These are phyloP conservation scores for Pissodes strobi DNA, from an alignment of 1,140 invertebrate genomes.

Conservation along the genomic window DNA sequence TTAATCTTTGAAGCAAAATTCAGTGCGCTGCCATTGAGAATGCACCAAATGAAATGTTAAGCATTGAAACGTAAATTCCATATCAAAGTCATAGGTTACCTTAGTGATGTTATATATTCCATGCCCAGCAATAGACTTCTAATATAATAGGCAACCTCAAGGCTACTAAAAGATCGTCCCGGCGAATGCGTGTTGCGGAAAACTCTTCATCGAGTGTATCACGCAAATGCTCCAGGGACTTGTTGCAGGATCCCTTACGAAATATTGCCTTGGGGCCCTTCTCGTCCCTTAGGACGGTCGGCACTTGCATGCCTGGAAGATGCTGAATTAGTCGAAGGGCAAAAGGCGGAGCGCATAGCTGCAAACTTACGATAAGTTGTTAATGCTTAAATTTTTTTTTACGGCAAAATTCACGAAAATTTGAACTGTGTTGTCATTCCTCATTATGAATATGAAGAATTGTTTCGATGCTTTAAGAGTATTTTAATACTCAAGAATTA, in stretches of 20 bases:
- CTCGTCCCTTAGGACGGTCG: not conserved
- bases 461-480: no score
- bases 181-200: slow-evolving; percentile 7
- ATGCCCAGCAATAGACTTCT: not conserved
- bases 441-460: no score
- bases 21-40: not conserved
- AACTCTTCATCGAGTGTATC: slow-evolving; percentile 7
- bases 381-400: no score
- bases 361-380: no score
- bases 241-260: slow-evolving; percentile 17
- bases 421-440: no score
- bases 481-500: no score
- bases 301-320: slow-evolving; percentile 12
- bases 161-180: not conserved
- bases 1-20: no score
- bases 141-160: not conserved
- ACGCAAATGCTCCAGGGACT: slow-evolving; percentile 9
- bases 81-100: not conserved
- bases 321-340: slow-evolving; percentile 9
- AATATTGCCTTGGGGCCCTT: slow-evolving; percentile 7
- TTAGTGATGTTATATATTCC: not conserved
- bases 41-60: not conserved
- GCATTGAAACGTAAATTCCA: not conserved
- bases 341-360: no score
- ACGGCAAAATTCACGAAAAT: no score